Conservation (phyloP, 2,888 invertebrate species). For the Orthosia gracilis region DNA sequence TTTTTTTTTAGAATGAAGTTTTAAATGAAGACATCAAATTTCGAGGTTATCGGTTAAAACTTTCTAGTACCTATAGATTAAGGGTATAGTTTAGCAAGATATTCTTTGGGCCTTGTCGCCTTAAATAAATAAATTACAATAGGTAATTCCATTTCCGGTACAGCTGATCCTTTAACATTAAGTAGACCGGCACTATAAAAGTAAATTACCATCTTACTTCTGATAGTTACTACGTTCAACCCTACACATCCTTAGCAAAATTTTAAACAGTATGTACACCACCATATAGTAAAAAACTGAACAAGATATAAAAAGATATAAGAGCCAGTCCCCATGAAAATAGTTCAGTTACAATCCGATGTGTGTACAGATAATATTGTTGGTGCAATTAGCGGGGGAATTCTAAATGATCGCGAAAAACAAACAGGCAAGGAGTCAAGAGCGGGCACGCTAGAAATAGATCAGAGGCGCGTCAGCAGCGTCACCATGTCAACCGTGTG, state of each 20-base stretch:
- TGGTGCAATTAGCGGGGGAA: constrained; percentile 75
- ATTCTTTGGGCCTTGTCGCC: too few species aligned
- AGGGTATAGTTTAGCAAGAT: too few species aligned
- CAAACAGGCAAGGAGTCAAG: constrained; percentile 77
- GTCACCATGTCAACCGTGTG: constrained; percentile 72
- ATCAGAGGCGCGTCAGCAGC: constrained; percentile 71
- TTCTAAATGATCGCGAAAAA: constrained; percentile 74
- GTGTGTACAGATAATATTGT: constrained; percentile 71
- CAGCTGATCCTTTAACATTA: too few species aligned
- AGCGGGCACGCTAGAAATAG: constrained; percentile 80
- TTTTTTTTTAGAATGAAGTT: background rate
- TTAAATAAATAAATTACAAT: too few species aligned
- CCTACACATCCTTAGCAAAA: background rate
- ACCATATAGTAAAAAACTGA: constrained; percentile 28
- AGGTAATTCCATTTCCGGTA: too few species aligned
- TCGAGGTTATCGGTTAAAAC: too few species aligned
- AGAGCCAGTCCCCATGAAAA: constrained; percentile 39
- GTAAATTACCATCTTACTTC: background rate
- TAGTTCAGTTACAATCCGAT: constrained; percentile 60
- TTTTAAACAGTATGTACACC: constrained; percentile 1
- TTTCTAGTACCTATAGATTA: too few species aligned
- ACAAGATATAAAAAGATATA: constrained; percentile 28
- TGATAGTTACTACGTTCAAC: background rate
- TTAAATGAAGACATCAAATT: too few species aligned
- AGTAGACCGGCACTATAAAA: background rate